These are phyloP conservation scores for Brachionus koreanus DNA, from an alignment of 1,140 invertebrate genomes.

Conservation along the genomic window DNA sequence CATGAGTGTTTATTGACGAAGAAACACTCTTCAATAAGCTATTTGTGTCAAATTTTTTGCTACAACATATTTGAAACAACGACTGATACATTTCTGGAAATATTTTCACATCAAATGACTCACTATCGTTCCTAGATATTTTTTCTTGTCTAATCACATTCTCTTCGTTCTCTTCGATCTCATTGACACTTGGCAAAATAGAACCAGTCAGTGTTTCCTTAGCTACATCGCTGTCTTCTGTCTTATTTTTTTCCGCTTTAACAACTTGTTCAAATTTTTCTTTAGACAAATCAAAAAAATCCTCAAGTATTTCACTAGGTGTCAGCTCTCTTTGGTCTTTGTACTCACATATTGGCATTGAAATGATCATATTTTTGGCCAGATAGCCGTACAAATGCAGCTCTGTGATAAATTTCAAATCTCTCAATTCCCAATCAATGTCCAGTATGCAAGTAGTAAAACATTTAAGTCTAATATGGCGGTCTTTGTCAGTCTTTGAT, in stretches of 20 bases:
- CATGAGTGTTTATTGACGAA: not conserved
- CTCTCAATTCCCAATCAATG: conserved; percentile 13
- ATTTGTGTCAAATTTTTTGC: conserved; percentile 7
- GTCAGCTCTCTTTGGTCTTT: not conserved
- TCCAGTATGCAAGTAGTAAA: conserved; percentile 2
- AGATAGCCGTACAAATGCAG: not conserved
- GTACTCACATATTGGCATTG: not conserved
- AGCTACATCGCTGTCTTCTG: not conserved
- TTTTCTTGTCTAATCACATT: not conserved
- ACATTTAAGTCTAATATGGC: conserved; percentile 4
- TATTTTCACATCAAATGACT: conserved; percentile 37
- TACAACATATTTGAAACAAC: conserved; percentile 17
- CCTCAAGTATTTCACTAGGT: not conserved
- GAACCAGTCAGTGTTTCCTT: not conserved
- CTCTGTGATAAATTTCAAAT: not conserved
- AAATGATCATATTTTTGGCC: not conserved
- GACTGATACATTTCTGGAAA: conserved; percentile 26
- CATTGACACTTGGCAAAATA: not conserved
- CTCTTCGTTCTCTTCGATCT: not conserved
- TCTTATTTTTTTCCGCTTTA: not conserved
- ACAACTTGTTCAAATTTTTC: conserved; percentile 15
- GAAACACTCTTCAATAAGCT: conserved; percentile 26
- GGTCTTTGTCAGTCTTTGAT: not conserved
- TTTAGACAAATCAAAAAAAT: not conserved
- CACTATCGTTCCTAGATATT: not conserved